phyloP scores from a whole-genome alignment of 2,888 invertebrate species.

The Ophion ellenae region DNA sequence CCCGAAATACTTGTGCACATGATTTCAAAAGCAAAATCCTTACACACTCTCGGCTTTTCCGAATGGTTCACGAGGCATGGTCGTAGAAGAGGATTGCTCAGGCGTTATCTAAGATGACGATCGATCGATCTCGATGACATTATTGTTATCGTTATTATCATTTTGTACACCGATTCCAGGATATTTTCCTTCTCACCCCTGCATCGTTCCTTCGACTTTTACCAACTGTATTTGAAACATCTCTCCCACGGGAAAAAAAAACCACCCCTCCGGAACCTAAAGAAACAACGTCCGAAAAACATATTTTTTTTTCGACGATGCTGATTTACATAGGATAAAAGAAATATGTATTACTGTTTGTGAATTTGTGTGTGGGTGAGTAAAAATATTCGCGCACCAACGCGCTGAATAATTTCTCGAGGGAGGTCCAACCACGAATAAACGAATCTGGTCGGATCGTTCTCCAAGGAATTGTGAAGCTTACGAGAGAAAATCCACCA shows the following conservation, averaged over 20 bases:
- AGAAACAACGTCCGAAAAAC: slow-evolving; percentile 80
- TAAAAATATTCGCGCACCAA: slow-evolving; percentile 55
- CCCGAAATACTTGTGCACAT: slow-evolving; percentile 19
- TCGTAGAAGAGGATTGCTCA: slow-evolving; percentile 73
- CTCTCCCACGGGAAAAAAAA: background rate
- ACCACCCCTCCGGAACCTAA: slow-evolving; percentile 44
- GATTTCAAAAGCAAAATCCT: slow-evolving; percentile 34
- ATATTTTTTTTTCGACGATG: slow-evolving; percentile 70
- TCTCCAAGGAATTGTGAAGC: slow-evolving; percentile 62
- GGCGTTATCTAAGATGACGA: slow-evolving; percentile 70
- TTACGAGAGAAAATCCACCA: slow-evolving; percentile 52
- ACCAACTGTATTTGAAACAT: slow-evolving; percentile 28
- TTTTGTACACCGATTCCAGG: slow-evolving; percentile 12
- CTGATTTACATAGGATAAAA: slow-evolving; percentile 22
- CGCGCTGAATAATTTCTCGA: slow-evolving; percentile 66
- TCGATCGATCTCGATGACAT: slow-evolving; percentile 66
- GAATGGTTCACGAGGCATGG: slow-evolving; percentile 83
- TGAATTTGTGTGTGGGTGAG: slow-evolving; percentile 1
- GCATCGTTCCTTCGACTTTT: slow-evolving; percentile 7
- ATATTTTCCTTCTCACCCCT: slow-evolving; percentile 9
- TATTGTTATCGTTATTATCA: slow-evolving; percentile 1
- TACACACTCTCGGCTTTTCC: slow-evolving; percentile 66
- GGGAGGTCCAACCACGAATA: slow-evolving; percentile 61
- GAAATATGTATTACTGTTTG: background rate
- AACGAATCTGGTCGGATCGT: slow-evolving; percentile 65